Evolutionary conservation across 2,113 vertebrate species (phyloP), one percentile per base, ranked within the genome.

Genomic region (Ictalurus furcatus): DNA sequence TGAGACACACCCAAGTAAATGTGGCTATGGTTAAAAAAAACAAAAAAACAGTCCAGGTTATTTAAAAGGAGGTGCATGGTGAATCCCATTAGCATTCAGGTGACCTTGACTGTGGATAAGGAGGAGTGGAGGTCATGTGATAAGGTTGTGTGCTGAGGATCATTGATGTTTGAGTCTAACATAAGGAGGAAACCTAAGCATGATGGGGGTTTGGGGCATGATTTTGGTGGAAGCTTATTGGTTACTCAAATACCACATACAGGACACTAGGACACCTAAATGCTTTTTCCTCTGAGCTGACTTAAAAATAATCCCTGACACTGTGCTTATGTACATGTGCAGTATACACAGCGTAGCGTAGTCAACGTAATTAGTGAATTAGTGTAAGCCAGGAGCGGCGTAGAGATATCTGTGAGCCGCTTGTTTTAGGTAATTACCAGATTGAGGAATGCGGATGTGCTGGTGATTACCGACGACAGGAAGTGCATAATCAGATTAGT

Each of bases 381-480:
- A 76, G 3, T 25, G 40, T 25, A 44, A 25, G 73, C 12, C 21
- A 21, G 23, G 5, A 58, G 54, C 2, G 16, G n/a, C 3, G 0
- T 3, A 11, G 3, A 12, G 13, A 19, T 81, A 81, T 81, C 28
- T 34, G 79, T 3, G 23, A 40, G 58, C 56, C 11, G 11, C 61
- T 83, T 37, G 81, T 83, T 61, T 61, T 61, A 61, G 21, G 4
- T 25, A 61, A 61, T 83, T 61, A 85, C 28, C 9, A 3, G 44
- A 52, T 30, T n/a, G 19, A 71, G 44, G 84, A 85, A 85, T 71
- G 44, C 63, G 63, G 84, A 85, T 34, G 44, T 71, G 13, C n/a
- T 69, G 44, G 16, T 71, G 63, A 52, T 69, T 21, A 71, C 44
- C 0, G 65, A 83, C 61, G 30, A 85, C 84, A 85, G 84, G 84